Base-by-base conservation (phyloP, 2,888 invertebrate species). In the Apeira syringaria region DNA sequence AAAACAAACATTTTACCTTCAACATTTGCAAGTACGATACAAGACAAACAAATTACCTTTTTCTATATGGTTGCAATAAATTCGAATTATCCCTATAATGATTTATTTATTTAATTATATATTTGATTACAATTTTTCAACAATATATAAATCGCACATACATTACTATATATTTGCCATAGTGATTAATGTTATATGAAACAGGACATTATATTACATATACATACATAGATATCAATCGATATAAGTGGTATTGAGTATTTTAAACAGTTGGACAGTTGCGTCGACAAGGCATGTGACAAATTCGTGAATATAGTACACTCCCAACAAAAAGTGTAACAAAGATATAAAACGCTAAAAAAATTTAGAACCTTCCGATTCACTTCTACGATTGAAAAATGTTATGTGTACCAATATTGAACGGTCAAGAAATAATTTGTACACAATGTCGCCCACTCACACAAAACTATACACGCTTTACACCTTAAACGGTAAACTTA, bases 401-500 rank as follows among this genome's bases (percentile, higher is more conserved):
- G n/a, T 50, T 51, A 36, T 26, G 22, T 47, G n/a, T 49, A 53
- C 59, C 56, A 53, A 44, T 39, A 60, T 61, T 57, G 61, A 57
- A 55, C 66, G 61, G 71, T 71, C 67, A 64, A 68, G 64, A 72
- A 72, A 74, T 75, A 78, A 82, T 80, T 85, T 81, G 86, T 82
- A 86, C 82, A 85, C 79, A 63, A 74, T 69, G 73, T 78, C 80
- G 75, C 61, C 71, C 74, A 73, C 61, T 67, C 66, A 65, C 64
- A 73, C 61, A 65, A 73, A 74, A 66, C 69, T 79, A 76, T 79
- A 79, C 82, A 84, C 80, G 80, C 74, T 76, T 79, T 76, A 83
- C 81, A 80, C 67, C 82, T 82, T 86, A 87, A 54, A 75, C 58
- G 58, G 65, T 83, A 83, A 75, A 82, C 86, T 87, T 88, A 88